Conservation (phyloP, 2,113 vertebrate genomes). For the Sphyrna mokarran region DNA sequence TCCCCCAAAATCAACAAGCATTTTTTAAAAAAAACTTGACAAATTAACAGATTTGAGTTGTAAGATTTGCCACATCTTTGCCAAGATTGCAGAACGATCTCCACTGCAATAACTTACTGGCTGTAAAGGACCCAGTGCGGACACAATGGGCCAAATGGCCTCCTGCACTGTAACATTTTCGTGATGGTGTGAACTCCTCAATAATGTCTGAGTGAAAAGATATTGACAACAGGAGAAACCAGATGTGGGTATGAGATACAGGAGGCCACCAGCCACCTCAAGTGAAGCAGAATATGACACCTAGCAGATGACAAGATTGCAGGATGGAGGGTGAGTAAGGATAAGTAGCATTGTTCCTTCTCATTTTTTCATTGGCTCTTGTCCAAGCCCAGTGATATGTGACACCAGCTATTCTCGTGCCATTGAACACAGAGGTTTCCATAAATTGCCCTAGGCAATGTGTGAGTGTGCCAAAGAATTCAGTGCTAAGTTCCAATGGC, state of each 20-base stretch:
- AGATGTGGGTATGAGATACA: neutral
- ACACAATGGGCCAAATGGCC: no score
- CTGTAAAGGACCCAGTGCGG: no score
- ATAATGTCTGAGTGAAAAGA: neutral
- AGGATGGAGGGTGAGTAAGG: neutral
- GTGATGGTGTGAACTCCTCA: neutral
- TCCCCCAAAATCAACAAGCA: neutral
- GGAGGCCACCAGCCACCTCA: neutral
- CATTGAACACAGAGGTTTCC: neutral
- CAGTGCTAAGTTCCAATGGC: neutral
- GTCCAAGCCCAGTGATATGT: neutral
- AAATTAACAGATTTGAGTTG: neutral
- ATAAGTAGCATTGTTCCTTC: neutral
- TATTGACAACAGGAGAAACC: neutral
- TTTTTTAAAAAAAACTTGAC: neutral
- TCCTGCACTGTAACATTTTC: no score
- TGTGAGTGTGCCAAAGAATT: neutral
- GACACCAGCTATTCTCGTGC: neutral
- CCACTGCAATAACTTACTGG: neutral
- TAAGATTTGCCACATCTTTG: neutral
- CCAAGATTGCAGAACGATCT: neutral
- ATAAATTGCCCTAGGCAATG: neutral
- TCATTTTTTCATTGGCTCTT: neutral
- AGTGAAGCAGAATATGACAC: neutral
- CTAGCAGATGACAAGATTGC: neutral